Percentiles rank a stretch among this genome's conserved stretches.
Conservation (phyloP, 2,888 invertebrate species). For the Matsumyia berberina region DNA sequence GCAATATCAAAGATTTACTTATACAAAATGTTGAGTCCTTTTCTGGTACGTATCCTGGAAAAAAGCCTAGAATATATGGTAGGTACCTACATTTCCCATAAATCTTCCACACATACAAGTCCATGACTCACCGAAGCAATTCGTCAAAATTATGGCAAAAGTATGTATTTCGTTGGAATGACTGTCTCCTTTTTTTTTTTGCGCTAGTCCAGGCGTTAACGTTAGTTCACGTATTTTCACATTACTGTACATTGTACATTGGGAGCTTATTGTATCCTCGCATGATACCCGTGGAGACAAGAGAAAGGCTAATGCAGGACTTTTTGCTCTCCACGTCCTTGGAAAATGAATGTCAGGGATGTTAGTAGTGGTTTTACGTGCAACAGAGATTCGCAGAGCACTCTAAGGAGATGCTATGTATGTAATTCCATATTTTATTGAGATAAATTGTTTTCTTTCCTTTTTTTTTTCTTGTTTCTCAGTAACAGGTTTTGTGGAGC, state of each 20-base stretch:
- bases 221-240: constrained; percentile 11
- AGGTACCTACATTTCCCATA: neutral
- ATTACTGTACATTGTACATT: neutral
- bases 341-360: constrained; percentile 36
- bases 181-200: neutral
- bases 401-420: constrained; percentile 22
- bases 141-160: constrained; percentile 17
- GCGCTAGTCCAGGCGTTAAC: neutral
- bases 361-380: constrained; percentile 36
- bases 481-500: no score
- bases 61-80: neutral
- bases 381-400: constrained; percentile 40
- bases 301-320: constrained; percentile 13
- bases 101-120: neutral
- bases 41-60: neutral
- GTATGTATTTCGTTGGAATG: neutral
- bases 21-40: no score
- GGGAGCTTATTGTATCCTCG: neutral
- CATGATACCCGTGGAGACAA: neutral
- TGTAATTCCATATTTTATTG: constrained; percentile 44
- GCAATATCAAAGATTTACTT: no score
- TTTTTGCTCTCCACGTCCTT: constrained; percentile 2
- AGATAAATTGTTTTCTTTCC: constrained; percentile 27
- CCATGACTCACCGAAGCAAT: neutral
- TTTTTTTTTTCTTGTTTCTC: neutral